Conservation (phyloP, 92 coral and sea anemone species). For the Blastomussa wellsi region DNA sequence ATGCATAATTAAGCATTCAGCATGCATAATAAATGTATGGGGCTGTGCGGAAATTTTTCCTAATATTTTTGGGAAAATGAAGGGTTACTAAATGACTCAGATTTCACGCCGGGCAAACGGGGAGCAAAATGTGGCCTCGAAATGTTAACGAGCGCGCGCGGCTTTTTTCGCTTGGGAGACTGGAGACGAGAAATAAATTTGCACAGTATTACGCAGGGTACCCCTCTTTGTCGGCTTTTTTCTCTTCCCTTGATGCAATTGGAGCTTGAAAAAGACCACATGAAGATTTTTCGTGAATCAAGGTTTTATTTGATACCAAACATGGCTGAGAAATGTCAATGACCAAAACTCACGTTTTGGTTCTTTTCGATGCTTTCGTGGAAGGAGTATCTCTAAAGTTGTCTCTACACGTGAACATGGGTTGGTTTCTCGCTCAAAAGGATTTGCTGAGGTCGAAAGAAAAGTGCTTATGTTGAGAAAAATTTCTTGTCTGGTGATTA, state of each 20-base stretch:
- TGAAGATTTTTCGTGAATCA: slow-evolving; percentile 10
- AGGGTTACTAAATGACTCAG: too few species aligned
- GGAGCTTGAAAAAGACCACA: slow-evolving; percentile 11
- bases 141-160: slow-evolving; percentile 9
- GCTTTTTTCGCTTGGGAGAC: not conserved
- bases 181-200: not conserved
- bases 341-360: slow-evolving; percentile 1
- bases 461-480: not conserved
- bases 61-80: too few species aligned
- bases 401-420: not conserved
- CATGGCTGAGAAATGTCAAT: slow-evolving; percentile 17
- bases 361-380: not conserved
- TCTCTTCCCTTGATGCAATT: slow-evolving; percentile 29
- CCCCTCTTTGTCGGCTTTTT: slow-evolving; percentile 16
- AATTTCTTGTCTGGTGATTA: not conserved
- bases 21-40: too few species aligned
- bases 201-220: not conserved
- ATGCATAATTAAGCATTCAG: too few species aligned
- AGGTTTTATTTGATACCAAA: slow-evolving; percentile 26
- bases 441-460: slow-evolving; percentile 8
- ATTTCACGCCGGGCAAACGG: slow-evolving; percentile 36
- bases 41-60: too few species aligned
- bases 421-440: slow-evolving; percentile 17
- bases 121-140: slow-evolving; percentile 12
- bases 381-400: slow-evolving; percentile 10